Base-by-base conservation (phyloP, 1,140 invertebrate genomes). In the Neodiprion lecontei region DNA sequence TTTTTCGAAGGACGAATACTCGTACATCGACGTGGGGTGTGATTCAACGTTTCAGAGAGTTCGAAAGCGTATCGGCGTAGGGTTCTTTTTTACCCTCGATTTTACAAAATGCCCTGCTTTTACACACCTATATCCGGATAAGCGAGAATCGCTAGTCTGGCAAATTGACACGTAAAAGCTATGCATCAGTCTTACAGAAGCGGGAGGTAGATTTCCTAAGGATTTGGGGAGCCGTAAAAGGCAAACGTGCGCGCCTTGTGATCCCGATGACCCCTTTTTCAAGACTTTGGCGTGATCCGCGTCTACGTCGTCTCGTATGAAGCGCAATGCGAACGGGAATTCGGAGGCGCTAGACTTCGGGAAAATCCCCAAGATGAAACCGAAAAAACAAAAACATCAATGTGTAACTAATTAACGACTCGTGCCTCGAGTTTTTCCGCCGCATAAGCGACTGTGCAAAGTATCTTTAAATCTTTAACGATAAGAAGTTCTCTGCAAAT, bases 1-100 rank as follows among this genome's bases (percentile, higher is more conserved):
- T 9, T 12, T 28, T 61, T 17, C 4, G 72, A 72, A 74, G 71
- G 68, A 47, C 48, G 70, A 66, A 69, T 48, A 53, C n/a, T 21
- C 12, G 4, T 23, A 48, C 5, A 68, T 12, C 21, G 2, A 21
- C 48, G 1, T 3, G 48, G 28, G 14, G 7, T 50, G 14, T 17
- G 47, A 72, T 4, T 40, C 28, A 40, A 3, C 28, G 5, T 69
- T 11, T 14, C 48, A n/a, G 14, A 11, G n/a, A 70, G 10, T 28
- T 70, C 11, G 12, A 40, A 40, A 40, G 28, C 28, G 28, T 1
- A 1, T 40, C 28, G 28, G 28, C 28, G 28, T 40, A 2, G 28
- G 28, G 28, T 40, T 3, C 28, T 40, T 40, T 40, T 40, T 40
- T 40, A 40, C 28, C 28, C 28, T 40, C 28, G 28, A 40, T 40